Conservation (phyloP, 2,888 invertebrate genomes). For the Yponomeuta sedellus region DNA sequence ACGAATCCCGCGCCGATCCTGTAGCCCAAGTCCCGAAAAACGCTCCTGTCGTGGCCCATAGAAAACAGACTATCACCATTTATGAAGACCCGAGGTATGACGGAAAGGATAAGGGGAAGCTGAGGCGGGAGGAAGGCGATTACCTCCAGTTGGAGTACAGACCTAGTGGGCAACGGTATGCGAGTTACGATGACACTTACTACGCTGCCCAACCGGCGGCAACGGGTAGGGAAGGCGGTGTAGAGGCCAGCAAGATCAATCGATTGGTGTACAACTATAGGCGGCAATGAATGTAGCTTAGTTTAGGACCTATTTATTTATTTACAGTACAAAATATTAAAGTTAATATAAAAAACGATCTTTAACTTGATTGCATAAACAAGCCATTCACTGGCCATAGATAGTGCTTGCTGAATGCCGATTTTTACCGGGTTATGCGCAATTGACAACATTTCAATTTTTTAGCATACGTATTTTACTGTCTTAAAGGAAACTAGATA, state of each 20-base stretch:
- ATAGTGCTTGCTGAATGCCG: no score
- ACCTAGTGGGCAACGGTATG: slow-evolving; percentile 64
- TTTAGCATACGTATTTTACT: no score
- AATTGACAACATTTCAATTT: no score
- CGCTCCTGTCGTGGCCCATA: slow-evolving; percentile 58
- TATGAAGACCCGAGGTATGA: slow-evolving; percentile 70
- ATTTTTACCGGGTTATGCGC: no score
- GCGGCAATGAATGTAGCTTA: slow-evolving; percentile 38
- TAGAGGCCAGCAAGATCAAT: slow-evolving; percentile 68
- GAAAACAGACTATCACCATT: slow-evolving; percentile 70
- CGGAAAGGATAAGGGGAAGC: slow-evolving; percentile 54
- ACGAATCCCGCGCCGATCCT: slow-evolving; percentile 52
- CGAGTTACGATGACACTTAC: slow-evolving; percentile 63
- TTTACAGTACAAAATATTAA: not conserved
- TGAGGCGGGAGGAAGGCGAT: slow-evolving; percentile 59
- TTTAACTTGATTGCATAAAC: not conserved
- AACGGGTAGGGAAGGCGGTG: slow-evolving; percentile 40
- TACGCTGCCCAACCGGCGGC: slow-evolving; percentile 36
- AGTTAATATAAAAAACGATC: not conserved
- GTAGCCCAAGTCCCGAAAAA: slow-evolving; percentile 53
- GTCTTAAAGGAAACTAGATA: no score
- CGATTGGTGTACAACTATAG: slow-evolving; percentile 70
- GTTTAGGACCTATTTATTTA: not conserved
- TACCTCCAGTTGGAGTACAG: slow-evolving; percentile 61
- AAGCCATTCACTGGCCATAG: no score